Evolutionary conservation across 1,140 invertebrate species (phyloP).

Genomic region (Caenorhabditis brenneri): DNA sequence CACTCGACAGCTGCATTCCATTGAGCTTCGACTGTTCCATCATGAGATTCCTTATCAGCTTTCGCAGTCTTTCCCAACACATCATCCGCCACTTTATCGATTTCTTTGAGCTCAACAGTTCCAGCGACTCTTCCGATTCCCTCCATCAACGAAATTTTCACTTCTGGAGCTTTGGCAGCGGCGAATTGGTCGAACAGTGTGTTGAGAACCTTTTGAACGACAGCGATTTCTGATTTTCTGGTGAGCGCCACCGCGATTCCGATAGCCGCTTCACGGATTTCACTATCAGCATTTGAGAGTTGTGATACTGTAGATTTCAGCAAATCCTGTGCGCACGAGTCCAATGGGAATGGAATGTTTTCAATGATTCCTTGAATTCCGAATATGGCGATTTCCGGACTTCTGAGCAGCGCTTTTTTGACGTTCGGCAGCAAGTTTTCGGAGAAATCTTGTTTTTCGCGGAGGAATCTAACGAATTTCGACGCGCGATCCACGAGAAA

Average conservation of each 20-base stretch:
- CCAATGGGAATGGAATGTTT: background rate
- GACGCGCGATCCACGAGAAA: background rate
- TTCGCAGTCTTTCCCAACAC: constrained; percentile 41
- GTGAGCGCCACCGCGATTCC: background rate
- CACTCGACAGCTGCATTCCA: constrained; percentile 33
- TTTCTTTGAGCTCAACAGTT: background rate
- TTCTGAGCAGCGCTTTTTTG: constrained; percentile 47
- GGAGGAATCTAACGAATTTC: background rate
- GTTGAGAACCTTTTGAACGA: constrained; percentile 12
- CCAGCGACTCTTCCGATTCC: constrained; percentile 4
- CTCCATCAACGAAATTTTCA: constrained; percentile 26
- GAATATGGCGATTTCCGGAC: constrained; percentile 44
- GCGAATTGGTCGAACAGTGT: constrained; percentile 26
- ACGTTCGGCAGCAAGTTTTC: constrained; percentile 35
- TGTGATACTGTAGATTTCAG: constrained; percentile 4
- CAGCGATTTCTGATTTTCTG: background rate
- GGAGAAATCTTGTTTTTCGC: constrained; percentile 7
- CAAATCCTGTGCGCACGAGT: constrained; percentile 11
- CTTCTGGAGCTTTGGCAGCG: constrained; percentile 24
- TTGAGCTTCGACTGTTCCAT: background rate
- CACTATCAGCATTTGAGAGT: background rate
- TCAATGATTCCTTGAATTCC: constrained; percentile 5
- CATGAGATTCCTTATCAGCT: constrained; percentile 44
- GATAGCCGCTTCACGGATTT: constrained; percentile 10
- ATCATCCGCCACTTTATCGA: background rate